Evolutionary conservation across 2,888 invertebrate genomes (phyloP).

Genomic region (Hermaeophaga mercurialis): DNA sequence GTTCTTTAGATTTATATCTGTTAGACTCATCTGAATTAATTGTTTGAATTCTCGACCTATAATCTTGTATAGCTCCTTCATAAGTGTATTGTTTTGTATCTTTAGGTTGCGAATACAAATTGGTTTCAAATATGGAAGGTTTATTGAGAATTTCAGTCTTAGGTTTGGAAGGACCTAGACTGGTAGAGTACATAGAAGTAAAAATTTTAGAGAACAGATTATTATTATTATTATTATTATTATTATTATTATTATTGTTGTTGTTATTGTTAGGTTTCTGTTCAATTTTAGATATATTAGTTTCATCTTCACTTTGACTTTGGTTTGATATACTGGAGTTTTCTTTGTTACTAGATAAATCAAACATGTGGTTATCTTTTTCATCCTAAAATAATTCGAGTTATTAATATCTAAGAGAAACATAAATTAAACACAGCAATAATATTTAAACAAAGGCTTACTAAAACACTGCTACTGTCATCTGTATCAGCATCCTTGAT

Average conservation of each 20-base stretch:
- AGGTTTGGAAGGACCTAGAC: constrained; percentile 25
- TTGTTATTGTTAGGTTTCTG: constrained; percentile 26
- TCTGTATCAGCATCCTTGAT: constrained; percentile 55
- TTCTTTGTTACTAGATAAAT: constrained; percentile 47
- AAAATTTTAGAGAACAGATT: constrained; percentile 59
- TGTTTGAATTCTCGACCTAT: constrained; percentile 75
- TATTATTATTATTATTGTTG: too few species aligned
- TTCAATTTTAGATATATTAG: constrained; percentile 32
- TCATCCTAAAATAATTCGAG: constrained; percentile 50
- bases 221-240: too few species aligned
- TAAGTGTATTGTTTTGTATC: constrained; percentile 77
- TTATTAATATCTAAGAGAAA: too few species aligned
- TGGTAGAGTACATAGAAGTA: constrained; percentile 32
- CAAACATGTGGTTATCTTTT: constrained; percentile 46
- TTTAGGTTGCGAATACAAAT: constrained; percentile 52
- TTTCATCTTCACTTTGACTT: constrained; percentile 53
- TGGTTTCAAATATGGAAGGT: constrained; percentile 31
- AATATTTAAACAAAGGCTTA: constrained; percentile 35
- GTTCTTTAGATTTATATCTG: constrained; percentile 50
- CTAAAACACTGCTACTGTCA: constrained; percentile 52
- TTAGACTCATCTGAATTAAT: constrained; percentile 52
- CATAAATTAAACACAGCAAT: background rate
- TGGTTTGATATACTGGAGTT: constrained; percentile 49
- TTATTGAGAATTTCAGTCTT: constrained; percentile 34
- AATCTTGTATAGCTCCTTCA: constrained; percentile 85